Evolutionary conservation across 2,797 vertebrate species (phyloP).

Genomic region (Pseudochirops cupreus): DNA sequence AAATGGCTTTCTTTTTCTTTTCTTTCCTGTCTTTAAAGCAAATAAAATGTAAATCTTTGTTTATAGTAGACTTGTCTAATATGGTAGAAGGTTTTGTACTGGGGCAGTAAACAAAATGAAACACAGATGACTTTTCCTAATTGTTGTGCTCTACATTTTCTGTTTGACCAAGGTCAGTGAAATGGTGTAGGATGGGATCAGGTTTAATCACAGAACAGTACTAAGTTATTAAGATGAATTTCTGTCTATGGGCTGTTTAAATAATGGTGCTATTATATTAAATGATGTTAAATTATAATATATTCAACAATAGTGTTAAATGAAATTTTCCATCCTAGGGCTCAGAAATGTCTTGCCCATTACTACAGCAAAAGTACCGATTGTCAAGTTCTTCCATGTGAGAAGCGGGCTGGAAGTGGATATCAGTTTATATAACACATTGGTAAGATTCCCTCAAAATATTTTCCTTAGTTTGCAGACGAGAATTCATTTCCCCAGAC

Average conservation of each 20-base stretch:
- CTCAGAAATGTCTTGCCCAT: constrained; percentile 96
- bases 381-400: constrained; percentile 96
- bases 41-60: neutral
- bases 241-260: neutral
- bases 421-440: constrained; percentile 98
- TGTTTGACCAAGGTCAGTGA: constrained; percentile 10
- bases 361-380: constrained; percentile 98
- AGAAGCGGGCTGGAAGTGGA: constrained; percentile 96
- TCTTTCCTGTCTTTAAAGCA: neutral
- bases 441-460: constrained; percentile 86
- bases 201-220: neutral
- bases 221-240: neutral
- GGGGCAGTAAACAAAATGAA: constrained; percentile 28
- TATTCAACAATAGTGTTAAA: neutral
- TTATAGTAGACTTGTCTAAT: neutral
- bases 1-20: neutral
- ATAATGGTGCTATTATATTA: constrained; percentile 29
- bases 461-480: constrained; percentile 29
- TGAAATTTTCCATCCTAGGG: constrained; percentile 84
- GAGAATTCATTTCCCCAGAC: constrained; percentile 7
- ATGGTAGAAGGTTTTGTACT: neutral
- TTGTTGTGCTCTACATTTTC: neutral
- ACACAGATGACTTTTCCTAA: constrained; percentile 29
- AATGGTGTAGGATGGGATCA: constrained; percentile 15
- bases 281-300: neutral